Evolutionary conservation across 2,113 vertebrate species (phyloP).

Genomic region (Cyanistes caeruleus): DNA sequence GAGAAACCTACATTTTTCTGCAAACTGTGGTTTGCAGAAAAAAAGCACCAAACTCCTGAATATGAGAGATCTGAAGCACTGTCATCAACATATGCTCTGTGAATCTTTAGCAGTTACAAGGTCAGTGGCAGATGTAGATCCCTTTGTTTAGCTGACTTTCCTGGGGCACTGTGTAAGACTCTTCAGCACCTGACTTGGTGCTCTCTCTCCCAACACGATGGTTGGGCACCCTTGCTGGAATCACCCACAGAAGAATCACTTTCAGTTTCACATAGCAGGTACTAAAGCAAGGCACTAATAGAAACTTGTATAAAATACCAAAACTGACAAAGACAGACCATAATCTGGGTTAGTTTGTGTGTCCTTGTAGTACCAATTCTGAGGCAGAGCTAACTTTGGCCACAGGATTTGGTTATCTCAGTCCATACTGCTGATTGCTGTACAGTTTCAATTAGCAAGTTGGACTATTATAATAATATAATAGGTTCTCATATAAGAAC

Average conservation of each 20-base stretch:
- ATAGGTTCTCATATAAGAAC: neutral
- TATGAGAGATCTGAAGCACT: neutral
- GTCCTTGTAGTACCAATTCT: neutral
- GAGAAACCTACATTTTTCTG: neutral
- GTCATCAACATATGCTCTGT: neutral
- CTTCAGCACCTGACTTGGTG: neutral
- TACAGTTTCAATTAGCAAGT: neutral
- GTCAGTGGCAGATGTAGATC: neutral
- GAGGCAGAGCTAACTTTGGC: neutral
- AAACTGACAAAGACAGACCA: neutral
- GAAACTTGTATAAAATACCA: neutral
- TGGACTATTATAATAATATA: neutral
- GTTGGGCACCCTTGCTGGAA: neutral
- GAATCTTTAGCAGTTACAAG: neutral
- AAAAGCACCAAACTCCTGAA: neutral
- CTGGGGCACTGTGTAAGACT: neutral
- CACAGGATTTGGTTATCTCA: neutral
- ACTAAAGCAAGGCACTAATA: neutral
- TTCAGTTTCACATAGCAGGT: neutral
- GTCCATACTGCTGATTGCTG: neutral
- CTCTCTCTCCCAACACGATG: neutral
- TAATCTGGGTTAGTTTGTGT: neutral
- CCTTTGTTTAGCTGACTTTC: neutral
- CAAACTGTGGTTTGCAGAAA: neutral
- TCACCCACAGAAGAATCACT: neutral